Base-by-base conservation (phyloP, 2,888 invertebrate species). In the Protophormia terraenovae region DNA sequence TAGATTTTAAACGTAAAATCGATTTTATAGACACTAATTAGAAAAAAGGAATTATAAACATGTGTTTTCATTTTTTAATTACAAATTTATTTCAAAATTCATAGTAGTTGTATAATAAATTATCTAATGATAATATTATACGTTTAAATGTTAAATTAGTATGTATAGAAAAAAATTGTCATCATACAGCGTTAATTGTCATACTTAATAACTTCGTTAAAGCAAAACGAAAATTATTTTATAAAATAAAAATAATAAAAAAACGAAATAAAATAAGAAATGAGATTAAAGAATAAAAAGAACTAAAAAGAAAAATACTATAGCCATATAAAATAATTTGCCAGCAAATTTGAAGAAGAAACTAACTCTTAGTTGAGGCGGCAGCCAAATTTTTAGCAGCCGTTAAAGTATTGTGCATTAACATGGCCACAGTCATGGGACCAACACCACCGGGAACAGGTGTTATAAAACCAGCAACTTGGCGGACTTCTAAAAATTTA, bases 361-460 rank as follows among this genome's bases (percentile, higher is more conserved):
- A 53, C 62, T 85, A 82, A 58, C 38, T 67, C 6, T 69, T 77
- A 14, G 69, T 78, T 29, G 19, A 50, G 22, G 50, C 19, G 12
- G 12, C 38, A 27, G 69, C 78, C 16, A 93, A 91, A 29, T 91
- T 93, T 89, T 94, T 94, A 0, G 96, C 96, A 0, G 97, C 97
- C 89, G 94, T 93, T 83, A 98, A 94, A 0, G 98, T 98, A 91
- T 98, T 98, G 88, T 95, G 95, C 97, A 98, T 97, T 41, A 98
- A 92, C 97, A 98, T 98, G 0, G 97, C 96, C 0, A 98, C 98
- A 0, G 98, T 98, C 96, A 98, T 97, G 0, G 98, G 98, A 0
- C 98, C 98, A 4, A 97, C 98, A 2, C 98, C 98, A 1, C 98
- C 95, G 0, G 98, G 98, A 0, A 98, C 98, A 0, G 98, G 98